phyloP scores from a whole-genome alignment of 2,113 vertebrate genomes.

The human region DNA sequence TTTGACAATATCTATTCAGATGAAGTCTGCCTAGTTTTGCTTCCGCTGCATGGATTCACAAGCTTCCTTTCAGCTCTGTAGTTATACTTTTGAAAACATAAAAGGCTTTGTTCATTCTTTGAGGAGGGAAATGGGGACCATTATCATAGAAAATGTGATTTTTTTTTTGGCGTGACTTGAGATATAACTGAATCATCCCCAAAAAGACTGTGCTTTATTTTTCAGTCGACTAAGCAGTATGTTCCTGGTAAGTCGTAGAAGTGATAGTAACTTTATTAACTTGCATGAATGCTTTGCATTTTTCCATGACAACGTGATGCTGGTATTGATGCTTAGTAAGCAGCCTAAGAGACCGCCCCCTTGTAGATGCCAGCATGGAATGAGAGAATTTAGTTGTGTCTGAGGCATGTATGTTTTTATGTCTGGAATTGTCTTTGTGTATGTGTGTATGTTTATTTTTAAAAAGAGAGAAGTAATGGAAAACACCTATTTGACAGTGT shows the following conservation, averaged over 20 bases:
- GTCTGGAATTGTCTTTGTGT: slow-evolving; percentile 61
- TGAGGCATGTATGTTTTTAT: slow-evolving; percentile 66
- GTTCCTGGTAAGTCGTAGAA: slow-evolving; percentile 78
- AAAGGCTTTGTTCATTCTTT: slow-evolving; percentile 27
- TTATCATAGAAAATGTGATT: slow-evolving; percentile 54
- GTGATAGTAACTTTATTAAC: slow-evolving; percentile 32
- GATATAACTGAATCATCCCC: slow-evolving; percentile 68
- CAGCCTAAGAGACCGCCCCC: slow-evolving; percentile 30
- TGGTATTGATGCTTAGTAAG: slow-evolving; percentile 58
- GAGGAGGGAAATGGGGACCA: slow-evolving; percentile 32
- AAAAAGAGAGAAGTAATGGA: neutral
- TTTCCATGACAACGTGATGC: slow-evolving; percentile 61
- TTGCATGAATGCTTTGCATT: slow-evolving; percentile 80
- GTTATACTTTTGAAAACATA: neutral
- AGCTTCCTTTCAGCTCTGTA: neutral
- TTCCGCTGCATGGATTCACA: neutral
- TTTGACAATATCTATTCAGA: neutral
- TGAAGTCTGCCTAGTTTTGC: neutral
- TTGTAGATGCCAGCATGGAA: slow-evolving; percentile 67
- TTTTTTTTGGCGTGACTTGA: slow-evolving; percentile 51
- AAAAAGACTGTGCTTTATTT: slow-evolving; percentile 79
- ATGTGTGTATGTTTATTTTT: slow-evolving; percentile 39
- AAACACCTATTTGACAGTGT: slow-evolving; percentile 22
- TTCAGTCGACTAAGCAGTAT: slow-evolving; percentile 81
- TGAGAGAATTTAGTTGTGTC: slow-evolving; percentile 40